Evolutionary conservation across 1,140 invertebrate genomes (phyloP).

Genomic region (Zophobas morio): DNA sequence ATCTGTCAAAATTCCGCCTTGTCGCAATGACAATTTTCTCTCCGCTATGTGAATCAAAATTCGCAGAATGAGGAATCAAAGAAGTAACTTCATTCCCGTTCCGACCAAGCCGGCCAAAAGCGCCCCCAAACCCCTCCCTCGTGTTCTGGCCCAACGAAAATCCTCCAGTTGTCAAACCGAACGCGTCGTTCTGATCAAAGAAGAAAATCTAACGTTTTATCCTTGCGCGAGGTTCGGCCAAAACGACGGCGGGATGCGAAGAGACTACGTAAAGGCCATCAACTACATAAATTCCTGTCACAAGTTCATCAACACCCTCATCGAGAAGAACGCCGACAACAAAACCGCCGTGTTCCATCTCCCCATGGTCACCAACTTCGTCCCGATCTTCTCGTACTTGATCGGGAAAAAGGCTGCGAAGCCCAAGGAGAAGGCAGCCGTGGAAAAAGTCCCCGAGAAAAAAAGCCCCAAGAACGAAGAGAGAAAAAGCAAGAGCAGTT

Average conservation of each 20-base stretch:
- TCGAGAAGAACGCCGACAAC: slow-evolving; percentile 29
- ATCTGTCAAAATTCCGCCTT: neutral
- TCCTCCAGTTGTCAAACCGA: slow-evolving; percentile 15
- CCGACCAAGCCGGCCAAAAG: neutral
- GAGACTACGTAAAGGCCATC: slow-evolving; percentile 47
- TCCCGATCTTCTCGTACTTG: slow-evolving; percentile 38
- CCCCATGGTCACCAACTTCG: slow-evolving; percentile 45
- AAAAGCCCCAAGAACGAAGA: neutral
- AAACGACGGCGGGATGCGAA: slow-evolving; percentile 2
- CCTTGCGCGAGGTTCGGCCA: slow-evolving; percentile 11
- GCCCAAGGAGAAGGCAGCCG: neutral
- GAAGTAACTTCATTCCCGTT: slow-evolving; percentile 6
- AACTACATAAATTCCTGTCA: slow-evolving; percentile 50
- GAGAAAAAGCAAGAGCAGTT: neutral
- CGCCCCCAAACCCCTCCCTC: neutral
- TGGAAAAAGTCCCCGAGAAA: neutral
- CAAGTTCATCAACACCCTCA: slow-evolving; percentile 45
- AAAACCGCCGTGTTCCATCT: slow-evolving; percentile 3
- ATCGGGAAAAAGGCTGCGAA: slow-evolving; percentile 16
- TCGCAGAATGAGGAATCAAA: slow-evolving; percentile 12
- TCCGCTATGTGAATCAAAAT: slow-evolving; percentile 29
- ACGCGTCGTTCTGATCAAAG: slow-evolving; percentile 16
- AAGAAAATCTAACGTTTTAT: slow-evolving; percentile 15
- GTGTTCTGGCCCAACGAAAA: neutral
- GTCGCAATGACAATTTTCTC: neutral